Evolutionary conservation across 2,113 vertebrate genomes (phyloP).

Genomic region (Spilogale gracilis): DNA sequence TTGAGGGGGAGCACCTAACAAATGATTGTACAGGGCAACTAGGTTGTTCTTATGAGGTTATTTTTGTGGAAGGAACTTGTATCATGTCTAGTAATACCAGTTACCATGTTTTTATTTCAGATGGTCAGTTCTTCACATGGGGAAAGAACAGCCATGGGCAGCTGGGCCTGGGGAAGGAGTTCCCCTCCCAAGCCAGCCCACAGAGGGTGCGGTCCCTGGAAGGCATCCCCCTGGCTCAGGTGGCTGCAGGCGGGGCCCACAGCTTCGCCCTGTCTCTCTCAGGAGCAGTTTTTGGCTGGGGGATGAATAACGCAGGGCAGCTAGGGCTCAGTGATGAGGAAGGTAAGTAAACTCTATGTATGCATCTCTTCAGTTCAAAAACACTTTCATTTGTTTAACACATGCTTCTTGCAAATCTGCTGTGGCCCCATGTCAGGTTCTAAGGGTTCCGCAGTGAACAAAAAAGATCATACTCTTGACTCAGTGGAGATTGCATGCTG

Average conservation of each 20-base stretch:
- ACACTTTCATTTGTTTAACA: background rate
- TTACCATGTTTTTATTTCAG: constrained; percentile 81
- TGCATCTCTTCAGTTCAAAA: background rate
- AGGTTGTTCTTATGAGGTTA: background rate
- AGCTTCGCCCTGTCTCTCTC: constrained; percentile 93
- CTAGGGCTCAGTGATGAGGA: constrained; percentile 95
- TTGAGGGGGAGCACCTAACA: background rate
- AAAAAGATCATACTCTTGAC: background rate
- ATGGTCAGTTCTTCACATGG: constrained; percentile 96
- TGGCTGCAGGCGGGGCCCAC: constrained; percentile 95
- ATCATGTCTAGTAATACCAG: background rate
- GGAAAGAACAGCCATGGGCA: constrained; percentile 93
- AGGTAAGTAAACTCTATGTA: constrained; percentile 79
- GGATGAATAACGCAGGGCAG: constrained; percentile 95
- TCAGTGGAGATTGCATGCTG: background rate
- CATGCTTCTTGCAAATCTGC: background rate
- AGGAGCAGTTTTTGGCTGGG: constrained; percentile 97
- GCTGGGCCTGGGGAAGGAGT: constrained; percentile 91
- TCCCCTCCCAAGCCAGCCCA: constrained; percentile 83
- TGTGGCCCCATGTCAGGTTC: background rate
- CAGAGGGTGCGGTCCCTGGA: constrained; percentile 91
- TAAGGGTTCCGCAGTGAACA: background rate
- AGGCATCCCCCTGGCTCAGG: constrained; percentile 93
- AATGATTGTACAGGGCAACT: background rate
- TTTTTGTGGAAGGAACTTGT: background rate